Conservation (phyloP, 1,140 invertebrate species). For the Atta cephalotes region DNA sequence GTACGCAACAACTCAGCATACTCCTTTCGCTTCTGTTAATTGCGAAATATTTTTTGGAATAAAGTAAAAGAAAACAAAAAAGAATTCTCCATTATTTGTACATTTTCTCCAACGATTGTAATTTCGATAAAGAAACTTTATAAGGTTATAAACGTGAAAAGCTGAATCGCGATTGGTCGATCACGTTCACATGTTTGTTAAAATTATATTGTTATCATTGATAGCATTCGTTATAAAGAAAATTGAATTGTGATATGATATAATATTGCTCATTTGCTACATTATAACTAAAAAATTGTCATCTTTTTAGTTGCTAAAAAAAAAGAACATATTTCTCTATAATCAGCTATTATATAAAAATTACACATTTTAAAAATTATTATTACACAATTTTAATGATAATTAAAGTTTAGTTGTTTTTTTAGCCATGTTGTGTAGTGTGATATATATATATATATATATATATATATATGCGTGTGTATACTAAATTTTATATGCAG, state of each 20-base stretch:
- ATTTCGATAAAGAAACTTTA: background rate
- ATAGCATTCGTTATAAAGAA: background rate
- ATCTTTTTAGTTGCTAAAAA: too few species aligned
- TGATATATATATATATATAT: too few species aligned
- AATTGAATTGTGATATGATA: background rate
- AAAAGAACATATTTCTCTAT: too few species aligned
- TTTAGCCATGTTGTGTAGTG: too few species aligned
- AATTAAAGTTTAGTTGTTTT: too few species aligned
- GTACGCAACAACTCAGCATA: background rate
- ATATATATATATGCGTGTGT: too few species aligned
- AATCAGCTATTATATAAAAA: too few species aligned
- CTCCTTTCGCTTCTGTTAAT: background rate
- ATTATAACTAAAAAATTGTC: too few species aligned
- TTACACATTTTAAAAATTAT: too few species aligned
- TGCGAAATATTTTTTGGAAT: background rate
- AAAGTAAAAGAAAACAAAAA: background rate
- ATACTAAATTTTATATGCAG: background rate
- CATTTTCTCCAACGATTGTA: background rate
- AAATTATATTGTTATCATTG: background rate
- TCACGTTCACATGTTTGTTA: slow-evolving; percentile 10
- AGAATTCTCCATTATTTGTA: background rate
- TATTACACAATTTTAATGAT: too few species aligned
- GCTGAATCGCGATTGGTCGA: background rate
- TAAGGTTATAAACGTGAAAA: slow-evolving; percentile 30
- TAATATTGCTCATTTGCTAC: background rate